phyloP scores from a whole-genome alignment of 2,113 vertebrate species.

The Pygoscelis adeliae region DNA sequence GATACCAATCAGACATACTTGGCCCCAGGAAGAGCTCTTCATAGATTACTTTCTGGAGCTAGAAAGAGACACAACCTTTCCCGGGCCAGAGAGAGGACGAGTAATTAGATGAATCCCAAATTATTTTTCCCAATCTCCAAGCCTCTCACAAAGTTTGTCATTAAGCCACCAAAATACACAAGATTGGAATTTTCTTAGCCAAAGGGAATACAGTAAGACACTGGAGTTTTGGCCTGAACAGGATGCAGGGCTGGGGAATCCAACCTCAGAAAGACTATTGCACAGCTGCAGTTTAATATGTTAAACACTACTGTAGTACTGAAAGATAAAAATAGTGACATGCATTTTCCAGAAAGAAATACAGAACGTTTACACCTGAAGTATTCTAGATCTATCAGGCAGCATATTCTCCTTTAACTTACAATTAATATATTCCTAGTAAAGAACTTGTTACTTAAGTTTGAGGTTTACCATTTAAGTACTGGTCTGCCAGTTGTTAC shows the following conservation, averaged over 20 bases:
- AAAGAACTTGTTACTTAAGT: background rate
- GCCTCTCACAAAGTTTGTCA: background rate
- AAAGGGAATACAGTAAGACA: background rate
- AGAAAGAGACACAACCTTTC: background rate
- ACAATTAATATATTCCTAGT: background rate
- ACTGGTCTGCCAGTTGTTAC: constrained; percentile 4
- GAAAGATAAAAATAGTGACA: background rate
- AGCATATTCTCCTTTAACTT: background rate
- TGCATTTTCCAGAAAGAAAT: background rate
- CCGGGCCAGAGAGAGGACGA: background rate
- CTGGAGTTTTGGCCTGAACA: background rate
- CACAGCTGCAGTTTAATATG: background rate
- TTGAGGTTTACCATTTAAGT: background rate
- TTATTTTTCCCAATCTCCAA: background rate
- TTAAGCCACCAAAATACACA: background rate
- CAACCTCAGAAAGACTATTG: background rate
- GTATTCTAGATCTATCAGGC: background rate
- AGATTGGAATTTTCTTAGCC: background rate
- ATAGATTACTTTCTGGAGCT: background rate
- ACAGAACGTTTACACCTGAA: background rate
- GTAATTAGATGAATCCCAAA: background rate
- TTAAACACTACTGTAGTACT: background rate
- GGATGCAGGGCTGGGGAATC: background rate
- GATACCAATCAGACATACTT: background rate
- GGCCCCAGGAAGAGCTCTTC: background rate